These are phyloP conservation scores for Alosa sapidissima DNA, from an alignment of 2,797 vertebrate species.

Conservation along the genomic window DNA sequence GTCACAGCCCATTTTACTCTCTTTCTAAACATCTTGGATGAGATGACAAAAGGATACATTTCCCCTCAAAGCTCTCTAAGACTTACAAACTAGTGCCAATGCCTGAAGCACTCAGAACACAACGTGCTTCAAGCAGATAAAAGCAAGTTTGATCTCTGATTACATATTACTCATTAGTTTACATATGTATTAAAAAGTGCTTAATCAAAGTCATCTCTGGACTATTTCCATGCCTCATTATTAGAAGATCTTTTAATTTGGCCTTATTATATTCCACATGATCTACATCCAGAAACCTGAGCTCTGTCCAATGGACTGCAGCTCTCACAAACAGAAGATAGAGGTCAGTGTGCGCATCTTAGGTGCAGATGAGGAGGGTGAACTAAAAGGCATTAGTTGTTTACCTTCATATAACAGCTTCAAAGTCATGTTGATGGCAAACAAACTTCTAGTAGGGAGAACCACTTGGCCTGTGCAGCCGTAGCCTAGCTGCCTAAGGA, in stretches of 20 bases:
- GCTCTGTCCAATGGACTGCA: not conserved
- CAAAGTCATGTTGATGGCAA: too few species aligned
- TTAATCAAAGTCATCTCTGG: not conserved
- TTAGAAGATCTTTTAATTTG: not conserved
- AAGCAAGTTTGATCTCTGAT: not conserved
- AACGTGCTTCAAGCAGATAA: not conserved
- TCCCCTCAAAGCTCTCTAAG: slow-evolving; percentile 21
- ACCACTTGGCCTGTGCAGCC: too few species aligned
- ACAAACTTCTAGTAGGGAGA: too few species aligned
- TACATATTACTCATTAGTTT: not conserved
- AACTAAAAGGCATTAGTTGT: too few species aligned
- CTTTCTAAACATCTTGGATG: slow-evolving; percentile 31
- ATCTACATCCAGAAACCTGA: not conserved
- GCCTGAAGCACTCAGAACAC: not conserved
- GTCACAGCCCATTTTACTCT: slow-evolving; percentile 14
- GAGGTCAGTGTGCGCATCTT: not conserved
- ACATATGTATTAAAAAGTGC: not conserved
- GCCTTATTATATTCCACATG: not conserved
- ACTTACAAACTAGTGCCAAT: slow-evolving; percentile 4
- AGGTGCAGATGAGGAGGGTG: not conserved
- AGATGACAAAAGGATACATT: not conserved
- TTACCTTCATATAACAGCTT: too few species aligned
- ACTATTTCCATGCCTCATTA: not conserved
- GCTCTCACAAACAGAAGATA: not conserved
- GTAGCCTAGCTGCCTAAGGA: too few species aligned